These are phyloP conservation scores for Phytoseiulus persimilis DNA, from an alignment of 2,888 invertebrate genomes.

Conservation along the genomic window DNA sequence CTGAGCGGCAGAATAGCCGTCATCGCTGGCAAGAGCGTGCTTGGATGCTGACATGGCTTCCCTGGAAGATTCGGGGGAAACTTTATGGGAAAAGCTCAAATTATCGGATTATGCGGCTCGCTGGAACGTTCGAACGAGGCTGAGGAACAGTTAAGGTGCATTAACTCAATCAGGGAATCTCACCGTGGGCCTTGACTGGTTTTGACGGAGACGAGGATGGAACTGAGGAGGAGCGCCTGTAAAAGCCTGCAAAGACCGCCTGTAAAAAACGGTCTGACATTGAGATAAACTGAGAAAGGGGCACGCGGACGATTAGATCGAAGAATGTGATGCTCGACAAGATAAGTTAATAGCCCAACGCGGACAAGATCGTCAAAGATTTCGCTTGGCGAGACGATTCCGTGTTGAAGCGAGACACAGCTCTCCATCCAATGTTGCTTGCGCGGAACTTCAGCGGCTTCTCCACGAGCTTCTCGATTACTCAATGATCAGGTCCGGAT, in stretches of 20 bases:
- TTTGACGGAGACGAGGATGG: background rate
- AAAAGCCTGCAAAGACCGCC: background rate
- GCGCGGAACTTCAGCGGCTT: no score
- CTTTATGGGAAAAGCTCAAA: no score
- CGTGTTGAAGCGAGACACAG: background rate
- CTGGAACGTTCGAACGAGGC: no score
- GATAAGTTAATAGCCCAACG: background rate
- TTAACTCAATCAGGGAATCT: background rate
- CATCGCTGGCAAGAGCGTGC: constrained; percentile 53
- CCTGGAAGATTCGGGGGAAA: background rate
- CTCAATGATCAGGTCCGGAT: no score
- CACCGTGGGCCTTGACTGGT: background rate
- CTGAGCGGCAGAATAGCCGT: constrained; percentile 73
- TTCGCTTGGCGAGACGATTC: background rate
- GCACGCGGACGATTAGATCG: background rate
- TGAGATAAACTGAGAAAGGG: background rate
- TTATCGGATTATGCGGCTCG: no score
- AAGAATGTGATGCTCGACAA: background rate
- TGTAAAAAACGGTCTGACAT: background rate
- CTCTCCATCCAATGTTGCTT: no score
- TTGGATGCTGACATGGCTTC: background rate
- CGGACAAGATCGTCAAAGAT: background rate
- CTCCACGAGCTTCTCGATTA: no score
- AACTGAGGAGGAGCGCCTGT: background rate
- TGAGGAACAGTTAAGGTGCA: background rate